Evolutionary conservation across 2,888 invertebrate species (phyloP).

Genomic region (Sphaerophoria rueppellii): DNA sequence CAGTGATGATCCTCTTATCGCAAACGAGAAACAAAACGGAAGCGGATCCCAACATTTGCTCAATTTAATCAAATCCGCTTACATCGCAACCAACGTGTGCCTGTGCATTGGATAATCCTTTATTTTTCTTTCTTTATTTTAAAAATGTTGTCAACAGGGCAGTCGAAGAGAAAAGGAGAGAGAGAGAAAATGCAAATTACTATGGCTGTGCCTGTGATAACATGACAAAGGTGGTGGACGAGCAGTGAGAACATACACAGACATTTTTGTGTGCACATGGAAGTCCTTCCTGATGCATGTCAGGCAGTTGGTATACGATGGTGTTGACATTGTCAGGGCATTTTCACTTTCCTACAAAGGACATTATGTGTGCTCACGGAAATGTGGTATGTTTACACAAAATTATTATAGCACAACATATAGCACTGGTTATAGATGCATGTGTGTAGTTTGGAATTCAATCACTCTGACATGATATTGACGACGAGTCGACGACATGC

Average conservation of each 20-base stretch:
- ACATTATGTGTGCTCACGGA: slow-evolving; percentile 49
- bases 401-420: slow-evolving; percentile 24
- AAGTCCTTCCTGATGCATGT: slow-evolving; percentile 25
- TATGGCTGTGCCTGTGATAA: slow-evolving; percentile 23
- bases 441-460: no score
- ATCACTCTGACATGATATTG: no score
- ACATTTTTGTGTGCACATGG: background rate
- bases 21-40: background rate
- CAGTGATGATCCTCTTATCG: slow-evolving; percentile 25
- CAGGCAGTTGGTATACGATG: slow-evolving; percentile 23
- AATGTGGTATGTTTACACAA: slow-evolving; percentile 37
- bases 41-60: slow-evolving; percentile 32
- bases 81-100: background rate
- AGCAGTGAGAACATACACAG: background rate
- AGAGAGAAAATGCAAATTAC: slow-evolving; percentile 66
- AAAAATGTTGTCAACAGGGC: slow-evolving; percentile 7
- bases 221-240: slow-evolving; percentile 40
- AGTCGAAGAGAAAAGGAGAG: background rate
- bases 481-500: no score
- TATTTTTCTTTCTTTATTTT: background rate
- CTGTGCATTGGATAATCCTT: background rate
- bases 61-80: slow-evolving; percentile 36
- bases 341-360: slow-evolving; percentile 24
- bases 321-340: slow-evolving; percentile 41
- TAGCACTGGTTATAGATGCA: no score